A percentile compares a stretch with the other conserved stretches of the same genome.
These are phyloP conservation scores for Hirtodrosophila trivittata DNA, from an alignment of 2,888 invertebrate genomes.

Conservation along the genomic window DNA sequence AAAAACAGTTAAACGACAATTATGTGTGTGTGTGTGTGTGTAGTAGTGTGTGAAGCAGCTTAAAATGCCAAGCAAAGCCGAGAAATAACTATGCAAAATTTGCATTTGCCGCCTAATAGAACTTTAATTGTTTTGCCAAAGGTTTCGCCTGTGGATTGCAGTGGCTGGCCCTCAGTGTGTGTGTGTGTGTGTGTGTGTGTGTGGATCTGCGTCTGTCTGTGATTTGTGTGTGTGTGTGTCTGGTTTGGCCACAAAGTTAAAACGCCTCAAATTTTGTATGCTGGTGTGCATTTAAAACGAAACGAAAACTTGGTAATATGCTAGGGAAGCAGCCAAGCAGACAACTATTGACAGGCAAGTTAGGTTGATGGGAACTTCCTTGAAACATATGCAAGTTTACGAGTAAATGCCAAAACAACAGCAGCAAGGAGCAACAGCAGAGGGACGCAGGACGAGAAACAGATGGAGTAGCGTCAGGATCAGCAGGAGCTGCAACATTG, in stretches of 20 bases:
- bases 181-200: neutral
- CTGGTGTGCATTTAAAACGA: constrained; percentile 12
- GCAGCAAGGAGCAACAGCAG: constrained; percentile 5
- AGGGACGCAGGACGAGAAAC: neutral
- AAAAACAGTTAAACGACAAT: constrained; percentile 70
- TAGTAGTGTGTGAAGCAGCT: constrained; percentile 24
- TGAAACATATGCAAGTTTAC: constrained; percentile 57
- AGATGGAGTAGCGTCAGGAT: neutral
- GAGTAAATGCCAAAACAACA: constrained; percentile 35
- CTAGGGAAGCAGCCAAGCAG: neutral
- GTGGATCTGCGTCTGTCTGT: neutral
- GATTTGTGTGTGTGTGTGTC: constrained; percentile 4
- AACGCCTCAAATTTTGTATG: constrained; percentile 26
- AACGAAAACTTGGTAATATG: constrained; percentile 17
- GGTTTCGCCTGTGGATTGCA: constrained; percentile 17
- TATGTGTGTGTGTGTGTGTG: constrained; percentile 23
- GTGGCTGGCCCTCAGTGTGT: neutral
- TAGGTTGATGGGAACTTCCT: constrained; percentile 16
- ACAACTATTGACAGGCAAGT: constrained; percentile 37
- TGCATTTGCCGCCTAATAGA: constrained; percentile 76
- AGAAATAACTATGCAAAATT: constrained; percentile 45
- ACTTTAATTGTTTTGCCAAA: constrained; percentile 69
- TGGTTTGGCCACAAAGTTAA: constrained; percentile 17
- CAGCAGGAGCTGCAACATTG: constrained; percentile 31
- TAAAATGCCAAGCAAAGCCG: constrained; percentile 45